Percentiles rank a stretch among this genome's conserved stretches.
phyloP scores from a whole-genome alignment of 2,797 vertebrate species.

The Pogonophryne albipinna region DNA sequence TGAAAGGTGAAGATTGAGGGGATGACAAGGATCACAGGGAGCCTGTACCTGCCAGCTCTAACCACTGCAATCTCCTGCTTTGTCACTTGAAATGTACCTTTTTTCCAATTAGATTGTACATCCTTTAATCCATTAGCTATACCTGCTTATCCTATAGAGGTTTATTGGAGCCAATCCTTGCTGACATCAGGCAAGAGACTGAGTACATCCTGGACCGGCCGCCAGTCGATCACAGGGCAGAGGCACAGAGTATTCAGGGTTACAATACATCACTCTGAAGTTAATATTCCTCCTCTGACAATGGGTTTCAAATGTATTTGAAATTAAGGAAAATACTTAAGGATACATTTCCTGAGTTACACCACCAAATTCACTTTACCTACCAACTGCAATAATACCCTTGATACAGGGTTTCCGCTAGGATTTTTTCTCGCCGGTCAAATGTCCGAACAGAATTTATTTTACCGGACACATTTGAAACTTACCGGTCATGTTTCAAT shows the following conservation, averaged over 20 bases:
- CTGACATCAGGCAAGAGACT: background rate
- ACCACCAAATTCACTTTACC: conserved; percentile 9
- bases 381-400: conserved; percentile 34
- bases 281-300: conserved; percentile 16
- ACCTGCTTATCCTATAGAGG: background rate
- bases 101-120: background rate
- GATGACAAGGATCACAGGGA: too few relatives aligned
- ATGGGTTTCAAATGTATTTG: conserved; percentile 30
- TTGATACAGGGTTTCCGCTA: too few relatives aligned
- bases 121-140: conserved; percentile 26
- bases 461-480: too few relatives aligned
- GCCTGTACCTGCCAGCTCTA: too few relatives aligned
- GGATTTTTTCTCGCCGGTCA: too few relatives aligned
- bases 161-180: background rate
- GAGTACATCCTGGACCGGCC: background rate
- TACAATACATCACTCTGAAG: conserved; percentile 21
- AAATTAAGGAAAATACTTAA: conserved; percentile 27
- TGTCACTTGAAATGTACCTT: background rate
- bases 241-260: conserved; percentile 12
- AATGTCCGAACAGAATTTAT: too few relatives aligned
- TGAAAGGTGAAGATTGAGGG: too few relatives aligned
- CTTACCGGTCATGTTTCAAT: too few relatives aligned
- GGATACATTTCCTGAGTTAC: too few relatives aligned
- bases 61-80: background rate
- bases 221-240: background rate